Evolutionary conservation across 1,140 invertebrate species (phyloP).

Genomic region (Drosophila rufa): DNA sequence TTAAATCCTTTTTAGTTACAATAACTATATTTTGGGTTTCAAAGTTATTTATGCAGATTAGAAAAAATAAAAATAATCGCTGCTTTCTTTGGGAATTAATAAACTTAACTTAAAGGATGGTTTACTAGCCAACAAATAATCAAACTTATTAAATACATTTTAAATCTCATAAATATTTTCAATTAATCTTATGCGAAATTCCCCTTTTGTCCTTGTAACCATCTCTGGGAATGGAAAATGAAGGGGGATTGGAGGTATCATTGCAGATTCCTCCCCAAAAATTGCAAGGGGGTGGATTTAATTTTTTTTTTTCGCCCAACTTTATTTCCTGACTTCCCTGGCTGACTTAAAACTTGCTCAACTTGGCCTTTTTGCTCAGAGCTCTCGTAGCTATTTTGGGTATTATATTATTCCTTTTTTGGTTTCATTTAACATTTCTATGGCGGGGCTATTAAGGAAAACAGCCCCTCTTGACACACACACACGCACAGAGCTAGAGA

Average conservation of each 20-base stretch:
- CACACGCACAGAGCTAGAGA: background rate
- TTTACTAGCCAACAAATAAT: too few relatives aligned
- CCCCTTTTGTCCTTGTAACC: background rate
- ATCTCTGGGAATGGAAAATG: background rate
- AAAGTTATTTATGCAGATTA: too few relatives aligned
- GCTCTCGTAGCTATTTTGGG: constrained; percentile 1
- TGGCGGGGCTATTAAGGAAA: constrained; percentile 28
- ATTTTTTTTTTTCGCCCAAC: constrained; percentile 5
- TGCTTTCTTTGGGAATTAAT: too few relatives aligned
- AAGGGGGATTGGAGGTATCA: background rate
- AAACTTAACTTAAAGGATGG: background rate
- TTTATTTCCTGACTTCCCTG: constrained; percentile 13
- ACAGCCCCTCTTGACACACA: constrained; percentile 50
- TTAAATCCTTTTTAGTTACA: background rate
- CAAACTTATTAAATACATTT: too few relatives aligned
- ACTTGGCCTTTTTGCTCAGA: constrained; percentile 3
- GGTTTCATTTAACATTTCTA: constrained; percentile 34
- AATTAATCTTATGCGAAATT: accelerated
- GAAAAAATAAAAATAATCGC: too few relatives aligned
- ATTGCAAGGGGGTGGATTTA: background rate
- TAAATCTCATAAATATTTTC: background rate
- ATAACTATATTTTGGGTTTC: background rate
- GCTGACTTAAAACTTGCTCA: constrained; percentile 2
- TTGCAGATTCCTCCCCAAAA: constrained; percentile 15
- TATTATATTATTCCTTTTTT: constrained; percentile 19